phyloP scores from a whole-genome alignment of 2,888 invertebrate genomes.

The Sepiola atlantica region DNA sequence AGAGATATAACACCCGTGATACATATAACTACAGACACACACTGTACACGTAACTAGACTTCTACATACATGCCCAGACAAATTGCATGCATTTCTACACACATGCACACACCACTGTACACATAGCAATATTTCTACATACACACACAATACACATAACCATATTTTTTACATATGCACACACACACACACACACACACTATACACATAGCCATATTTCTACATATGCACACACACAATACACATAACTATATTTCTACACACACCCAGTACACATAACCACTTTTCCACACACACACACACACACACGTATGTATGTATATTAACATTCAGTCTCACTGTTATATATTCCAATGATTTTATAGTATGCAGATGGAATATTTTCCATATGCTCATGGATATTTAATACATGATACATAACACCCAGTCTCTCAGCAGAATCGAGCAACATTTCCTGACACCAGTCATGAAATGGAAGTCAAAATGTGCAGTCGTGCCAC shows the following conservation, averaged over 20 bases:
- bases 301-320: neutral
- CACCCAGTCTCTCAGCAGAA: neutral
- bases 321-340: neutral
- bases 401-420: neutral
- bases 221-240: neutral
- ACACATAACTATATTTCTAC: neutral
- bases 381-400: neutral
- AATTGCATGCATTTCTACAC: no score
- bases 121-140: neutral
- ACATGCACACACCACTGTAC: neutral
- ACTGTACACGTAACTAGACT: no score
- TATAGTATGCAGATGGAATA: neutral
- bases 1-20: no score
- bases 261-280: no score
- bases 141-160: neutral
- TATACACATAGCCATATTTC: neutral
- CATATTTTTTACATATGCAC: no score
- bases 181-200: neutral
- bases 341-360: neutral
- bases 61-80: no score
- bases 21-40: no score
- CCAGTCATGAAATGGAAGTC: slow-evolving; percentile 1
- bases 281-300: neutral
- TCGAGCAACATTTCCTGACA: neutral
- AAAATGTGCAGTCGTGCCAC: neutral